phyloP scores from a whole-genome alignment of 2,113 vertebrate genomes.

The Microcebus lehilahytsara region DNA sequence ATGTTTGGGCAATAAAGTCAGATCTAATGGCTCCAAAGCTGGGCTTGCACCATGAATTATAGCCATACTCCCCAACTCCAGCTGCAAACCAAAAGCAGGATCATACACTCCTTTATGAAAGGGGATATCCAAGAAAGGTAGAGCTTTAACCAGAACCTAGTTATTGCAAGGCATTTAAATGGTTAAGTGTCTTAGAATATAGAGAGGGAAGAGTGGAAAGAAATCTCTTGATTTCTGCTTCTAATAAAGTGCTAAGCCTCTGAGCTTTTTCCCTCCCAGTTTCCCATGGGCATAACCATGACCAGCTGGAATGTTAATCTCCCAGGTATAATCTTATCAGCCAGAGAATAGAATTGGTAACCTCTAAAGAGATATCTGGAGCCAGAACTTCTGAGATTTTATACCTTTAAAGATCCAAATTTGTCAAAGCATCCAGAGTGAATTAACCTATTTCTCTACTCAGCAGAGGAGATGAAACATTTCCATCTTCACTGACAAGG shows the following conservation, averaged over 20 bases:
- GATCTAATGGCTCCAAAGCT: neutral
- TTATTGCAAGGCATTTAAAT: neutral
- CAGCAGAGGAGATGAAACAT: slow-evolving; percentile 38
- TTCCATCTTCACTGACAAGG: slow-evolving; percentile 7
- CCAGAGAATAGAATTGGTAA: neutral
- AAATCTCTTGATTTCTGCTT: neutral
- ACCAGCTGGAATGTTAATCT: neutral
- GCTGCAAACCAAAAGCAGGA: neutral
- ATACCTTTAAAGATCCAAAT: neutral
- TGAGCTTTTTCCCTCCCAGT: neutral
- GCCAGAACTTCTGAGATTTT: slow-evolving; percentile 9
- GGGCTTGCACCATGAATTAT: neutral
- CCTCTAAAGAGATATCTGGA: neutral
- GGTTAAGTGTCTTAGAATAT: neutral
- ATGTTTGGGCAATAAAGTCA: neutral
- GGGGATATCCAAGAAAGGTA: neutral
- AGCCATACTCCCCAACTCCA: neutral
- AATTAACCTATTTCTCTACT: slow-evolving; percentile 51
- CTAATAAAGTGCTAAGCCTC: neutral
- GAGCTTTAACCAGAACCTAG: neutral
- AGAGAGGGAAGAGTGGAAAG: neutral
- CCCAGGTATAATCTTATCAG: neutral
- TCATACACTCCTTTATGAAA: neutral
- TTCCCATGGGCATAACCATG: neutral
- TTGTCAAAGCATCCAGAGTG: slow-evolving; percentile 21